Base-by-base conservation (phyloP, 2,113 vertebrate species). In the Burhinus oedicnemus region DNA sequence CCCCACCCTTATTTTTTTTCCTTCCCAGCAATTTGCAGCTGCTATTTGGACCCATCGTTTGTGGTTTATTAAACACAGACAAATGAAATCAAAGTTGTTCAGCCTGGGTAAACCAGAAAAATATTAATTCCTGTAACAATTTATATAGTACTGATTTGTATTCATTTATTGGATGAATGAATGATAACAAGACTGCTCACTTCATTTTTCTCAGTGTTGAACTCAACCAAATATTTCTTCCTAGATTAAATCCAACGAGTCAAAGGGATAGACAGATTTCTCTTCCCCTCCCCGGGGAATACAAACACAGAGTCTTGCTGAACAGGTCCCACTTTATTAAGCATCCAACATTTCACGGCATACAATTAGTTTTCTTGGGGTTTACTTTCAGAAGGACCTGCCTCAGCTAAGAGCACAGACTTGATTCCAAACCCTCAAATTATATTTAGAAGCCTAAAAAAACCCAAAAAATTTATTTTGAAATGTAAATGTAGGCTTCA, bases 11-110 rank as follows among this genome's bases (percentile, higher is more conserved):
- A 5, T 34, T 40, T 68, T 36, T 27, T n/a, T 34, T 2, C 5
- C 5, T 58, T 90, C 55, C 47, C 57, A 88, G 72, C 70, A 92
- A 29, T 90, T 61, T 72, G 30, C 32, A 76, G 40, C 9, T 57
- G 47, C 68, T 42, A 87, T 71, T 52, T 90, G 74, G 47, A 81
- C 32, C 49, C 34, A 66, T 92, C 8, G 2, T n/a, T 90, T 95
- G 60, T 83, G n/a, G 38, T 68, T 96, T 93, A 77, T 85, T 94
- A 78, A 95, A 52, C 23, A 87, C 21, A 87, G 58, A 90, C 49
- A 89, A 54, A 95, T 21, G 8, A 96, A 96, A 92, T 78, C 29
- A 60, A 87, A 96, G 76, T 88, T 87, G 12, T 57, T 81, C 38
- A 87, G 60, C 74, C 72, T 91, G 34, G 25, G 19, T 81, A 69